Evolutionary conservation across 2,797 vertebrate genomes (phyloP), one percentile per base, ranked within the genome.

Genomic region (Octomys mimax): DNA sequence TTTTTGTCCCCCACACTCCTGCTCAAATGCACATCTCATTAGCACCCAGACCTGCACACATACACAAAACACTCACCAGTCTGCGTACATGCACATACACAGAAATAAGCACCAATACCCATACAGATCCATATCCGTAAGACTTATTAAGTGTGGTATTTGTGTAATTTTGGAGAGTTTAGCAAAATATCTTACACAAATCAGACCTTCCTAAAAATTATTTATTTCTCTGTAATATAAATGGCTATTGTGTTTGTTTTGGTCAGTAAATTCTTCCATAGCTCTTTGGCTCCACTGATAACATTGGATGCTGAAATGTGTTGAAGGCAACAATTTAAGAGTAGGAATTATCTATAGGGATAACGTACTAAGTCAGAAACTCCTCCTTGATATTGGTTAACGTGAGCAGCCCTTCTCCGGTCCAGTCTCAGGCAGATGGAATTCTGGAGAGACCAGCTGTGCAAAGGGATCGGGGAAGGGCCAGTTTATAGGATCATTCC

Each of bases 281-380:
- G 46, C 78, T 80, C 52, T 75, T 94, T 93, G 80, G 22, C 61
- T 95, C 49, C 59, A 49, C 28, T 52, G 39, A 71, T 42, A 87
- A 81, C 31, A n/a, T 1, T 42, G 26, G 33, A 11, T 87, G 28
- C 42, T 93, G 61, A 83, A 80, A 68, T 80, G 49, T 49, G 28
- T 84, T 1, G 42, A 62, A 81, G 66, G 21, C 11, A 92, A 42
- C 33, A 26, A 78, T 57, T 87, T 91, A 64, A 64, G 28, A 28
- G 21, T 54, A 33, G 85, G 49, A 12, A 49, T 73, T 81, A 18
- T 57, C 68, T 81, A 36, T 52, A 66, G 28, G 49, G n/a, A 71
- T 64, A 42, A 42, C 71, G 83, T 2, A 26, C 5, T 24, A 77
- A 61, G 26, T 73, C 77, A 92, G 1, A 49, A 24, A 61, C 26